These are phyloP conservation scores for Montipora cactus DNA, from an alignment of 64 coral and sea anemone species.

Conservation along the genomic window DNA sequence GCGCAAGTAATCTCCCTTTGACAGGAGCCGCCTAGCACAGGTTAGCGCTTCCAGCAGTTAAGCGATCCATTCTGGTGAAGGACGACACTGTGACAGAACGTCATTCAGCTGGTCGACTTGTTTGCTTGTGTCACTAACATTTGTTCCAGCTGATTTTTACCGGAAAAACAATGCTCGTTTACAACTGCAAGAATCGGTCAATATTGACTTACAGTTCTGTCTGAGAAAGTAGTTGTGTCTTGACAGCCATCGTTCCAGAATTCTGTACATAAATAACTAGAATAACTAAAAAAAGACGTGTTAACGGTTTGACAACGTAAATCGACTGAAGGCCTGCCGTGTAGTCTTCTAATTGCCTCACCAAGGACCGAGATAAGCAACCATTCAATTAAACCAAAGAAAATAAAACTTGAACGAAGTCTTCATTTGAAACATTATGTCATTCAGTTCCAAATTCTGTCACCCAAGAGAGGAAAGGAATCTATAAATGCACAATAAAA, in stretches of 20 bases:
- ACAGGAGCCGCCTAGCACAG: background rate
- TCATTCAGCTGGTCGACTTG: background rate
- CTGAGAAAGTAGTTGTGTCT: background rate
- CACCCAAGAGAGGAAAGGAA: too few relatives aligned
- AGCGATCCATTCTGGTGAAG: background rate
- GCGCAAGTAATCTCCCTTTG: background rate
- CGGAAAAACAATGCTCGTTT: background rate
- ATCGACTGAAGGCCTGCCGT: too few relatives aligned
- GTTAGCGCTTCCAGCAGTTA: background rate
- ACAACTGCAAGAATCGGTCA: background rate
- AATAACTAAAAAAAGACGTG: too few relatives aligned
- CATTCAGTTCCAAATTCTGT: too few relatives aligned
- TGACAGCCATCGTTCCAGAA: background rate
- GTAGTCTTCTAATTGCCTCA: too few relatives aligned
- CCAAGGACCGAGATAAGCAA: too few relatives aligned
- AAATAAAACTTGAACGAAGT: too few relatives aligned
- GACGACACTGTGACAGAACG: background rate
- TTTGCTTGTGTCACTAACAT: conserved; percentile 5
- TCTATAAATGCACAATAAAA: too few relatives aligned
- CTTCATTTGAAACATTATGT: too few relatives aligned
- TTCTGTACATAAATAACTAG: background rate
- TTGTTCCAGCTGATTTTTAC: conserved; percentile 25
- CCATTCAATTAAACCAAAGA: too few relatives aligned
- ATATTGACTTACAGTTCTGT: background rate
- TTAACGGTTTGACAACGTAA: too few relatives aligned